A percentile compares a stretch with the other conserved stretches of the same genome.
Evolutionary conservation across 2,113 vertebrate species (phyloP).

Genomic region (Rallus limicola): DNA sequence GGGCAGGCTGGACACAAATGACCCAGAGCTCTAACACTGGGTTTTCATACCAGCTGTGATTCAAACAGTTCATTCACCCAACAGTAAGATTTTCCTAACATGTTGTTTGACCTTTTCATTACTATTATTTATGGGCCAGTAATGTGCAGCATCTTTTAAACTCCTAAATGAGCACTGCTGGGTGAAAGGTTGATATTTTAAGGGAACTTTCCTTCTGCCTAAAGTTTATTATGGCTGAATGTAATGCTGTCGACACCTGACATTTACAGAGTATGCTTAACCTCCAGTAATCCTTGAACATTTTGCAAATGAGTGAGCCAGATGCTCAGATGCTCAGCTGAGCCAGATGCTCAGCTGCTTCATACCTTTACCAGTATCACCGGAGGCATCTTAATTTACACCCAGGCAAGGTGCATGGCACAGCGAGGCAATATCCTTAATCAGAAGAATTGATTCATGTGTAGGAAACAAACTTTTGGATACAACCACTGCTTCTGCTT

Average conservation of each 20-base stretch:
- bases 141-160: constrained; percentile 24
- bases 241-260: background rate
- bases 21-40: background rate
- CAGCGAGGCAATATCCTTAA: background rate
- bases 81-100: constrained; percentile 3
- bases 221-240: background rate
- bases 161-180: constrained; percentile 2
- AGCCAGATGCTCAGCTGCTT: background rate
- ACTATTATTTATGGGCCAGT: constrained; percentile 36
- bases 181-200: constrained; percentile 55
- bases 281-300: background rate
- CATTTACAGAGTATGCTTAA: constrained; percentile 28
- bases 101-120: constrained; percentile 53
- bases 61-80: background rate
- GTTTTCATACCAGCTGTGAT: background rate
- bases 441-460: background rate
- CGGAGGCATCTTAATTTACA: background rate
- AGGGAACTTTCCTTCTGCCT: constrained; percentile 12
- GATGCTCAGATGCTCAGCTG: background rate
- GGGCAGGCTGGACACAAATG: background rate
- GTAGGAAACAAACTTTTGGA: background rate
- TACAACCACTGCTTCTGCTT: background rate
- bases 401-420: background rate
- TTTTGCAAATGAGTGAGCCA: background rate
- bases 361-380: background rate